Percentiles rank a stretch among this genome's conserved stretches.
Evolutionary conservation across 2,797 vertebrate genomes (phyloP).

Genomic region (Varecia variegata): DNA sequence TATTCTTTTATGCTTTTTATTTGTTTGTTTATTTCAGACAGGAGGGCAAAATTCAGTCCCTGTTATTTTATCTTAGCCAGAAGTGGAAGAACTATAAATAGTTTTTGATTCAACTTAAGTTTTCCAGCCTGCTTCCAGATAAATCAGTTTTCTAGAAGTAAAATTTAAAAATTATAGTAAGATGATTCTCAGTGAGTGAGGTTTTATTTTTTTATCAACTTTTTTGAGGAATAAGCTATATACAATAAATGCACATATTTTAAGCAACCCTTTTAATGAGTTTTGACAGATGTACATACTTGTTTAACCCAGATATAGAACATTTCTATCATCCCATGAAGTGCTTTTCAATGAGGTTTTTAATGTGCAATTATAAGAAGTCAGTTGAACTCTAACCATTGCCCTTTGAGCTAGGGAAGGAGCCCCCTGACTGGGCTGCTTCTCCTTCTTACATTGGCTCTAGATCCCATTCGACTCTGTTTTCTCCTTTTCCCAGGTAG

Average conservation of each 20-base stretch:
- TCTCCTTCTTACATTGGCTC: not conserved
- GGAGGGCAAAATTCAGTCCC: not conserved
- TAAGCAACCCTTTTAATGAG: constrained; percentile 1
- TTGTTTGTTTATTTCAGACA: constrained; percentile 23
- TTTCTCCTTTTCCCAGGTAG: not conserved
- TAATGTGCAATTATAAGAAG: not conserved
- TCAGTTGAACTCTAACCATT: not conserved
- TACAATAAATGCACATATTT: not conserved
- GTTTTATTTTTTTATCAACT: constrained; percentile 30
- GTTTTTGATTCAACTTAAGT: constrained; percentile 34
- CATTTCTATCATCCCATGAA: not conserved
- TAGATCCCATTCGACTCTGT: not conserved
- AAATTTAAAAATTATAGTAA: not conserved
- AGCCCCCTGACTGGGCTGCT: not conserved
- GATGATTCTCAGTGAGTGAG: not conserved
- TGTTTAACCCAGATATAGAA: not conserved
- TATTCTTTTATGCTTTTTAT: not conserved
- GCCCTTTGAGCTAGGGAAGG: not conserved
- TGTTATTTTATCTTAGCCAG: not conserved
- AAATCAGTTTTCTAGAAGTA: constrained; percentile 6
- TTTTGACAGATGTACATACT: not conserved
- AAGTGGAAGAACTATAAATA: constrained; percentile 18
- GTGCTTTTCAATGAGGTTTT: not conserved
- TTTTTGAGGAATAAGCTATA: not conserved
- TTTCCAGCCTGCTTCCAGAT: not conserved